Conservation (phyloP, 2,797 vertebrate species). For the Ctenosaura bakeri region DNA sequence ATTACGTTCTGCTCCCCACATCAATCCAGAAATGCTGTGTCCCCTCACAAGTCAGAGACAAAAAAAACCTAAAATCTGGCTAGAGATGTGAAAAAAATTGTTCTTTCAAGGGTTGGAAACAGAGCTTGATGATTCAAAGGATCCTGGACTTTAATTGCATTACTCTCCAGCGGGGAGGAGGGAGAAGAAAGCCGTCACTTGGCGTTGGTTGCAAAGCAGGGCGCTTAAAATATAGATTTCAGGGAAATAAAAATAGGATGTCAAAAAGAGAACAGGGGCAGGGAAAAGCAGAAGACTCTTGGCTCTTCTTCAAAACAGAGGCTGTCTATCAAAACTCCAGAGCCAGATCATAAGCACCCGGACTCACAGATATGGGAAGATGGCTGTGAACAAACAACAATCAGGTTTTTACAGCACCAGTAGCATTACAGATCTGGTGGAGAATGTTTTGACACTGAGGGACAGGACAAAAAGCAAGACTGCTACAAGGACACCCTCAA, state of each 20-base stretch:
- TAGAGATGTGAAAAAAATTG: too few species aligned
- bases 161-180: too few species aligned
- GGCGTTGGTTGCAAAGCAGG: background rate
- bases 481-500: too few species aligned
- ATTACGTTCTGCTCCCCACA: too few species aligned
- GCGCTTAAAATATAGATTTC: conserved; percentile 7
- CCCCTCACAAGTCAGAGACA: too few species aligned
- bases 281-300: background rate
- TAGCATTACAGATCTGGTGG: background rate
- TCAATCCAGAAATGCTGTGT: too few species aligned
- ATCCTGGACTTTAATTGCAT: too few species aligned
- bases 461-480: background rate
- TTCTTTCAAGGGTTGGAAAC: too few species aligned
- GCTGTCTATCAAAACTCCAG: background rate
- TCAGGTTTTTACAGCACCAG: too few species aligned
- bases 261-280: background rate
- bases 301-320: background rate
- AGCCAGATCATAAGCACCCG: background rate
- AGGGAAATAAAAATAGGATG: background rate
- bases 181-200: background rate
- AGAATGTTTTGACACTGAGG: background rate
- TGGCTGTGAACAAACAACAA: too few species aligned
- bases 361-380: background rate
- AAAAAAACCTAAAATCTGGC: too few species aligned
- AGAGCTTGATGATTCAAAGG: too few species aligned